Evolutionary conservation across 2,888 invertebrate genomes (phyloP), one percentile per base, ranked within the genome.

Genomic region (Mesodorylaimus sp.): DNA sequence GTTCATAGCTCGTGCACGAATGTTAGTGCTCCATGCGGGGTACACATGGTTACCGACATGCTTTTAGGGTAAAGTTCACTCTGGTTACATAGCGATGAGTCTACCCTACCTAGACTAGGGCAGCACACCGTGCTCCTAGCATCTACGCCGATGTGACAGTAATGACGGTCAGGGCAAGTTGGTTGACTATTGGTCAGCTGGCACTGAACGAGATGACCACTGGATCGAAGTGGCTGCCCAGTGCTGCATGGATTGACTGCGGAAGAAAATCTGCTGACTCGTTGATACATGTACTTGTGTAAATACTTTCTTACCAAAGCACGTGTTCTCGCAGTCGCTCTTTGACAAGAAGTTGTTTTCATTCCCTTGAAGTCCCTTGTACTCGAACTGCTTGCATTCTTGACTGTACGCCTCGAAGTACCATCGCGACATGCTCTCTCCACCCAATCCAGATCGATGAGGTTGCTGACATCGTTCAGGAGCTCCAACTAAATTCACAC

Each of bases 281-380:
- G 10, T 10, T 24, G 26, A 44, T 5, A 19, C 5, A 7, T 44
- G 7, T 5, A 10, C 10, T 10, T 21, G 21, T 25, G 16, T 10
- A 23, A 2, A 26, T 13, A 16, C 21, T 5, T 13, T 10, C 50
- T 21, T 37, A 57, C 58, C 49, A 25, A 52, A 52, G 45, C 59
- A 60, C 24, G 55, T 32, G 26, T 53, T 52, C 48, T 61, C 57
- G 38, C 60, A 60, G 32, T 61, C 55, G 3, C 38, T 23, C 7
- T 48, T 47, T 0, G 52, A 49, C 24, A 59, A 27, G 48, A 61
- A 61, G 50, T 59, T 59, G 55, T 59, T 59, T 45, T 61, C 59
- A 50, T 60, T 60, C 23, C 60, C 60, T 43, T 60, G 59, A 7
- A 60, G 55, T 0, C 63, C 63, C 10, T 56, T 32, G 54, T 62